Conservation (phyloP, 2,113 vertebrate genomes). For the Anoura caudifer region DNA sequence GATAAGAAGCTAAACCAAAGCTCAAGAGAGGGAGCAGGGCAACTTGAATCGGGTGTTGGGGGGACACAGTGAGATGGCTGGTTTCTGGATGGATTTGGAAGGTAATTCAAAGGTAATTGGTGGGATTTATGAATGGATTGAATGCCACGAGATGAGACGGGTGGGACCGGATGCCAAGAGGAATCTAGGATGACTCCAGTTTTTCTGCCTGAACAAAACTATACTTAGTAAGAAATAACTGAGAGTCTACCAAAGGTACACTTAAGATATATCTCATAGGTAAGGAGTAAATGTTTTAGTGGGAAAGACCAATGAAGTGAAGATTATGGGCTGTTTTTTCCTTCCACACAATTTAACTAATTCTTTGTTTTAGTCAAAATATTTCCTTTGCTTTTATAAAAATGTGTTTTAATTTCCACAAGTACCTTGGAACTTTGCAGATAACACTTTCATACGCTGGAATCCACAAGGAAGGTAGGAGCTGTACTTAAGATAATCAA, state of each 20-base stretch:
- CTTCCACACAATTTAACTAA: constrained; percentile 3
- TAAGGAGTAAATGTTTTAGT: background rate
- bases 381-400: constrained; percentile 14
- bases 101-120: background rate
- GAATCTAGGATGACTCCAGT: background rate
- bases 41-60: background rate
- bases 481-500: background rate
- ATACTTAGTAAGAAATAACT: background rate
- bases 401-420: constrained; percentile 10
- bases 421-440: background rate
- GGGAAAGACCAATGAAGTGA: constrained; percentile 2
- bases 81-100: background rate
- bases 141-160: background rate
- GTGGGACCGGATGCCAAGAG: background rate
- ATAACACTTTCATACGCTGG: background rate
- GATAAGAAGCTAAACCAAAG: background rate
- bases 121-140: background rate
- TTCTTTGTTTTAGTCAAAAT: constrained; percentile 8
- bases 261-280: background rate
- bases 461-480: background rate
- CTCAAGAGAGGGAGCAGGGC: background rate
- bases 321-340: background rate
- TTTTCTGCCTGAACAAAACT: background rate
- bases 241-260: background rate
- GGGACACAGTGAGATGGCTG: background rate